Base-by-base conservation (phyloP, 1,140 invertebrate species). In the Brachionus angularis region DNA sequence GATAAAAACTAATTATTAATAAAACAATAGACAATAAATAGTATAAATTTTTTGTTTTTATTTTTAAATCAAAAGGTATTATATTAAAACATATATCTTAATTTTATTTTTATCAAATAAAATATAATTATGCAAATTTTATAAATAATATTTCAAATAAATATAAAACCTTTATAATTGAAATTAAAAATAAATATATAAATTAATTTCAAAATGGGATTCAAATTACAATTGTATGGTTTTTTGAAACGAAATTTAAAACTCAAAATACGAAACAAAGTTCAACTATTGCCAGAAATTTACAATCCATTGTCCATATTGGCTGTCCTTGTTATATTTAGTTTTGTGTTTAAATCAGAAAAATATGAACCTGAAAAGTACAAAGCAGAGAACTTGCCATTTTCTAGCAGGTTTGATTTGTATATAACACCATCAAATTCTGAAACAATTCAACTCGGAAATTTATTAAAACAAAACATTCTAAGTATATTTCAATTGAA, bases 181-280 rank as follows among this genome's bases (percentile, higher is more conserved):
- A 16, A 42, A 10, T 42, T 10, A 42, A 16, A 16, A 42, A 16
- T 16, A 10, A 42, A 42, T 10, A 42, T 42, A 42, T 42, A 10
- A 10, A 42, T 16, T 16, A 10, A 16, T 16, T 42, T 10, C 16
- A 16, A 42, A 42, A 42, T 42, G 39, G 10, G 39, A 10, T 42
- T 42, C 39, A 42, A 10, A 42, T 10, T 39, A 27, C 36, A 64
- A 23, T 18, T 64, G 5, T 42, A 16, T 16, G 62, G 62, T 18
- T 47, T 67, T 47, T 18, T 67, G 1, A 67, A 67, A 36, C 39
- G 62, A 29, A 67, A 67, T 27, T 7, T 67, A 4, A 67, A 47
- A 29, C 42, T 67, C 10, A 27, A 33, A 3, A 12, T 67, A 23
- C 42, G 62, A 25, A 67, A 67, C 8, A 67, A 67, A 47, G 12